phyloP scores from a whole-genome alignment of 2,113 vertebrate species.

The Isurus oxyrinchus region DNA sequence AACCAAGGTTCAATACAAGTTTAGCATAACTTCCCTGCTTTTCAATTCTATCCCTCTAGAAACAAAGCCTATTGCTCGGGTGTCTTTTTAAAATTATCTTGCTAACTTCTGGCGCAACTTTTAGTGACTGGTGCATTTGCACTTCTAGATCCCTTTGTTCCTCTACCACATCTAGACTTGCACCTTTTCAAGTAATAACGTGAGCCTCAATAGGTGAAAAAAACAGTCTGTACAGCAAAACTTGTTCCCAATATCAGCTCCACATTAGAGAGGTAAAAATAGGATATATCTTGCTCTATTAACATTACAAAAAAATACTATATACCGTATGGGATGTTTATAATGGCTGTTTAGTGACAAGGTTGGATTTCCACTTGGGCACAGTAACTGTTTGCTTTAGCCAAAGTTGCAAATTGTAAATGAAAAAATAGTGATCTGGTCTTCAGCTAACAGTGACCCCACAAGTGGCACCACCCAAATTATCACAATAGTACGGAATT shows the following conservation, averaged over 20 bases:
- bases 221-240: background rate
- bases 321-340: background rate
- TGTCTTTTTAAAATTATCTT: background rate
- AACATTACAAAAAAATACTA: background rate
- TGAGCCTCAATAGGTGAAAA: background rate
- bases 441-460: background rate
- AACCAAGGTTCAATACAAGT: background rate
- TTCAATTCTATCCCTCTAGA: background rate
- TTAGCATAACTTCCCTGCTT: background rate
- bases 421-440: background rate
- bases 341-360: background rate
- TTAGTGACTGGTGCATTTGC: background rate
- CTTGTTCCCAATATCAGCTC: background rate
- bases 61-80: background rate
- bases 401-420: background rate
- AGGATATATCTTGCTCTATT: background rate
- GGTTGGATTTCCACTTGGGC: too few species aligned
- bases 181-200: background rate
- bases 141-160: background rate
- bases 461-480: background rate
- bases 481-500: background rate
- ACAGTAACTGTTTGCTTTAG: background rate
- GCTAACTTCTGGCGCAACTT: background rate
- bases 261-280: background rate
- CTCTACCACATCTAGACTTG: background rate